A percentile compares a stretch with the other conserved stretches of the same genome.
Conservation (phyloP, 2,113 vertebrate genomes). For the Orthonyx spaldingii region DNA sequence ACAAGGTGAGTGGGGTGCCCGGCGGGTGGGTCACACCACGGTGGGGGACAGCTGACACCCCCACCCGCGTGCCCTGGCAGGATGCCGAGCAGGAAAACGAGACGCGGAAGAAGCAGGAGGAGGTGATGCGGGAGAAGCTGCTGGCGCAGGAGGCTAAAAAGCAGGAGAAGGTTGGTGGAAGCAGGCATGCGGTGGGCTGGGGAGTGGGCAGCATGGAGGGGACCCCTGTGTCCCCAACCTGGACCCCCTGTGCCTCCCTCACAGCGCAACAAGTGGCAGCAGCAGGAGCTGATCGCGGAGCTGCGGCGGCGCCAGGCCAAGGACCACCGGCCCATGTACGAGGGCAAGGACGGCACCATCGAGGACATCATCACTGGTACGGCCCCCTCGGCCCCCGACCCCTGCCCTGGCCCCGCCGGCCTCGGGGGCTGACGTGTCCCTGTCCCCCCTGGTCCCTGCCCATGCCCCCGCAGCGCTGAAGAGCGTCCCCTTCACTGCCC, state of each 20-base stretch:
- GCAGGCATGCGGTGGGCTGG: background rate
- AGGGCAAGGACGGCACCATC: conserved; percentile 95
- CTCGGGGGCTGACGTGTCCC: background rate
- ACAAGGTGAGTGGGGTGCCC: conserved; percentile 78
- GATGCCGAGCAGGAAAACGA: conserved; percentile 90
- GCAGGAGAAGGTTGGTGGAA: conserved; percentile 83
- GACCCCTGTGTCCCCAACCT: background rate
- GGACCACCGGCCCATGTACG: conserved; percentile 92
- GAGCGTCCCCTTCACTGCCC: conserved; percentile 97
- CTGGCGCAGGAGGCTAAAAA: conserved; percentile 95
- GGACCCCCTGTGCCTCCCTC: conserved; percentile 19
- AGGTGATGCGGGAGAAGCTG: conserved; percentile 90
- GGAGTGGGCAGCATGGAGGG: accelerated
- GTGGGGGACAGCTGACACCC: background rate
- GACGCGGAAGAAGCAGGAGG: conserved; percentile 89
- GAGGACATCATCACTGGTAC: conserved; percentile 97
- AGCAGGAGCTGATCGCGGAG: conserved; percentile 93
- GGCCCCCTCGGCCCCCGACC: background rate
- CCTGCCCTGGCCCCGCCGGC: background rate
- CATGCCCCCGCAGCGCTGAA: conserved; percentile 84
- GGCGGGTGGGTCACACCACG: accelerated
- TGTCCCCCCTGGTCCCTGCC: conserved; percentile 54
- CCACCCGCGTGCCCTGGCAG: conserved; percentile 32
- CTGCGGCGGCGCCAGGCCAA: conserved; percentile 89
- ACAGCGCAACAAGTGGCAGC: conserved; percentile 87